phyloP scores from a whole-genome alignment of 2,113 vertebrate species.

The Pollimyrus isidori region DNA sequence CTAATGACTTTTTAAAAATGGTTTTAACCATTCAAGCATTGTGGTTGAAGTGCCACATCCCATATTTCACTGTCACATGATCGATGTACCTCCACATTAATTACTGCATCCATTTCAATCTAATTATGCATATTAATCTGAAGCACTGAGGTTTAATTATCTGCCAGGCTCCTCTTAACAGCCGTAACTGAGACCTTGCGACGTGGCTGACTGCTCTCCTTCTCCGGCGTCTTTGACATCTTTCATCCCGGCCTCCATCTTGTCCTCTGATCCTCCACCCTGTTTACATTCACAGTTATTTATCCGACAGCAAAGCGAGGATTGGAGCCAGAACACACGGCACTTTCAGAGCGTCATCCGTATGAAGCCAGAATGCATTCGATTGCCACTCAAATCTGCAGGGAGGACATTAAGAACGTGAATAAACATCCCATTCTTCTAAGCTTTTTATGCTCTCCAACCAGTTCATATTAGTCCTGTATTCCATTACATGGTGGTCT shows the following conservation, averaged over 20 bases:
- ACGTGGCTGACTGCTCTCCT: too few relatives aligned
- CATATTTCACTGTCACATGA: neutral
- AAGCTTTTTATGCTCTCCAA: neutral
- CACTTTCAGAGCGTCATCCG: neutral
- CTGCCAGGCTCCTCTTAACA: neutral
- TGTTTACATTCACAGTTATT: neutral
- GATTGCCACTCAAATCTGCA: neutral
- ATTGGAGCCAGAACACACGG: neutral
- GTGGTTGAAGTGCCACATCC: neutral
- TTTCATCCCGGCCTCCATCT: neutral
- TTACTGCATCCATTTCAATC: neutral
- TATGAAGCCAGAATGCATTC: neutral
- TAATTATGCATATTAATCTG: slow-evolving; percentile 1
- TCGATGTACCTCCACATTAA: slow-evolving; percentile 4
- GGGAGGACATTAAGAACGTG: neutral
- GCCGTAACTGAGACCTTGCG: neutral
- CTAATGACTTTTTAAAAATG: neutral
- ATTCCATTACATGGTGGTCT: neutral
- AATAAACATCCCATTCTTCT: neutral
- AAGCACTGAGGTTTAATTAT: neutral
- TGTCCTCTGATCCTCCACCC: neutral
- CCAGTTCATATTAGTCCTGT: neutral
- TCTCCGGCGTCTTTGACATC: neutral
- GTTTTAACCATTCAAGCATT: neutral
- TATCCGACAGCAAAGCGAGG: neutral